Evolutionary conservation across 1,140 invertebrate genomes (phyloP).

Genomic region (Cotesia glomerata): DNA sequence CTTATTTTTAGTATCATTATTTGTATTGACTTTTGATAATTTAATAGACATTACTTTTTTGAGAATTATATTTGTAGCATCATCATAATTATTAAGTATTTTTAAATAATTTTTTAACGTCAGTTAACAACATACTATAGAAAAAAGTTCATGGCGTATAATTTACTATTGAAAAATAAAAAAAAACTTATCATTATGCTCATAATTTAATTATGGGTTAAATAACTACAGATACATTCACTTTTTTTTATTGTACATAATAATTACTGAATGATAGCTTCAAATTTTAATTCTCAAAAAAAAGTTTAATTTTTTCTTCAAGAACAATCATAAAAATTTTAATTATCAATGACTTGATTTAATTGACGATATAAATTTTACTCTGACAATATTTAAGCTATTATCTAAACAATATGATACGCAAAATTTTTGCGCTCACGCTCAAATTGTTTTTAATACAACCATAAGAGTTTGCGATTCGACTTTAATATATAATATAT

Average conservation of each 20-base stretch:
- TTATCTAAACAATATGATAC: too few relatives aligned
- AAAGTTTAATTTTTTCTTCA: not conserved
- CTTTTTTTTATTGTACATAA: too few relatives aligned
- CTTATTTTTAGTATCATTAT: not conserved
- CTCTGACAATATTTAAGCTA: not conserved
- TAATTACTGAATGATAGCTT: too few relatives aligned
- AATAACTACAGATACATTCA: too few relatives aligned
- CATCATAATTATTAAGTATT: not conserved
- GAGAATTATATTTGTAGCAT: not conserved
- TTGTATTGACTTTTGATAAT: constrained; percentile 16
- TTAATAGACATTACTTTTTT: constrained; percentile 12
- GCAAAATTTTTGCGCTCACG: not conserved
- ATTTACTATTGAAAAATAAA: too few relatives aligned
- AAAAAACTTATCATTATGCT: too few relatives aligned
- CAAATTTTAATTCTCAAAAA: too few relatives aligned
- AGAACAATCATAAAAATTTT: not conserved
- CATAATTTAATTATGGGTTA: too few relatives aligned
- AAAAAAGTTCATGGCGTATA: too few relatives aligned
- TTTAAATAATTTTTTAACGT: not conserved
- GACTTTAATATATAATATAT: constrained; percentile 22
- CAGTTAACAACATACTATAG: too few relatives aligned
- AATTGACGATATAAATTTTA: too few relatives aligned
- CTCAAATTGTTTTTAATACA: constrained; percentile 49
- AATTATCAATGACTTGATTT: too few relatives aligned
- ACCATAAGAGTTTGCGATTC: constrained; percentile 58